Evolutionary conservation across 2,113 vertebrate genomes (phyloP).

Genomic region (Burhinus oedicnemus): DNA sequence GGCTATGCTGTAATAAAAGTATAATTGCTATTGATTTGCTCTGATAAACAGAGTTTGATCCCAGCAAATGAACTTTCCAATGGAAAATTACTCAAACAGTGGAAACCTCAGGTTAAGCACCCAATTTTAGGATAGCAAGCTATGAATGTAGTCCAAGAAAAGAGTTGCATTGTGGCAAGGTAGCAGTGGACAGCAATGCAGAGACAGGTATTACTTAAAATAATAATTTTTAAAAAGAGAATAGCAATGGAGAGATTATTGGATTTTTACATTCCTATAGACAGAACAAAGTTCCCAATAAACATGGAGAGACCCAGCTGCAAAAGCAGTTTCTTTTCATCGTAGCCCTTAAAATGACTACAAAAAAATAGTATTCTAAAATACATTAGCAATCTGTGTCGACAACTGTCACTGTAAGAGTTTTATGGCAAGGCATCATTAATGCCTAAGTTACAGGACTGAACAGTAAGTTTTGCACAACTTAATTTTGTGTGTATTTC

Average conservation of each 20-base stretch:
- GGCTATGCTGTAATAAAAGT: neutral
- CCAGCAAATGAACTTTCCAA: neutral
- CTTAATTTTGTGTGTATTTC: neutral
- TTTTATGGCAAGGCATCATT: neutral
- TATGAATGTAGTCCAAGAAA: neutral
- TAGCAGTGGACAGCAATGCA: neutral
- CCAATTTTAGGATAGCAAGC: neutral
- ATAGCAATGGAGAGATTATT: neutral
- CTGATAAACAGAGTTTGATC: neutral
- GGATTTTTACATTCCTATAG: neutral
- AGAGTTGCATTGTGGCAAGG: neutral
- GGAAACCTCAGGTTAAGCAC: neutral
- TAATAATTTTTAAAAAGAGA: neutral
- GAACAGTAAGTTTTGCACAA: neutral
- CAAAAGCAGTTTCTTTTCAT: neutral
- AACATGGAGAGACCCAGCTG: neutral
- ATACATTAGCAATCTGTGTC: neutral
- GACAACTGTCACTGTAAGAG: neutral
- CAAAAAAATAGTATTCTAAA: neutral
- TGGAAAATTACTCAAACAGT: slow-evolving; percentile 10
- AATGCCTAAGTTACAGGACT: neutral
- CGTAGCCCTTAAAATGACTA: neutral
- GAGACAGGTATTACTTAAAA: neutral
- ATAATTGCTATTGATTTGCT: neutral
- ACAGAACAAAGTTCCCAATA: neutral